Evolutionary conservation across 2,797 vertebrate species (phyloP).

Genomic region (Petrocephalus sullivani): DNA sequence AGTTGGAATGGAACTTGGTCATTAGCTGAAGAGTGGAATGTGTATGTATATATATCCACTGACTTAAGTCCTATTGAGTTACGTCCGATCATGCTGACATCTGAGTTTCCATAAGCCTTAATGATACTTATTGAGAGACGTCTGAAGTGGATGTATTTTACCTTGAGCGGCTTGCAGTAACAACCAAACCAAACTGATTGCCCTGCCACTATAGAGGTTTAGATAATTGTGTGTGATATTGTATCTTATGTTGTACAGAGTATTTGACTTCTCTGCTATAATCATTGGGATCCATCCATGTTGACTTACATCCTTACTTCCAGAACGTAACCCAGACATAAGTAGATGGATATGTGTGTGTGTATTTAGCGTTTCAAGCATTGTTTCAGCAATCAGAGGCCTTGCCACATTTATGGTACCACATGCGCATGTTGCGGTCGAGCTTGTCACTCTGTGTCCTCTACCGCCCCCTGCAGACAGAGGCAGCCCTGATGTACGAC

Average conservation of each 20-base stretch:
- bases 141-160: not conserved
- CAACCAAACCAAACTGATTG: not conserved
- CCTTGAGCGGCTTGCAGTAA: not conserved
- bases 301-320: not conserved
- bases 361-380: not conserved
- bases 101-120: not conserved
- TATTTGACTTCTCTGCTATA: not conserved
- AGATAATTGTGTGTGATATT: not conserved
- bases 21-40: not conserved
- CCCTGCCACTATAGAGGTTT: not conserved
- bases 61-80: not conserved
- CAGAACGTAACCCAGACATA: not conserved
- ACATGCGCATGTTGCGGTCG: not conserved
- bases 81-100: not conserved
- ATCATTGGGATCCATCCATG: not conserved
- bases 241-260: not conserved
- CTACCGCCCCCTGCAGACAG: constrained; percentile 65
- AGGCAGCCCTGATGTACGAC: constrained; percentile 92
- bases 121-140: not conserved
- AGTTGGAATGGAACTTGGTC: not conserved
- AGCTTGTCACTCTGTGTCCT: not conserved
- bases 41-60: not conserved
- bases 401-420: constrained; percentile 14
- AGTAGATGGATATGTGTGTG: not conserved
- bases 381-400: not conserved